Evolutionary conservation across 64 coral and sea anemone species (phyloP).

Genomic region (Stylophora pistillata): DNA sequence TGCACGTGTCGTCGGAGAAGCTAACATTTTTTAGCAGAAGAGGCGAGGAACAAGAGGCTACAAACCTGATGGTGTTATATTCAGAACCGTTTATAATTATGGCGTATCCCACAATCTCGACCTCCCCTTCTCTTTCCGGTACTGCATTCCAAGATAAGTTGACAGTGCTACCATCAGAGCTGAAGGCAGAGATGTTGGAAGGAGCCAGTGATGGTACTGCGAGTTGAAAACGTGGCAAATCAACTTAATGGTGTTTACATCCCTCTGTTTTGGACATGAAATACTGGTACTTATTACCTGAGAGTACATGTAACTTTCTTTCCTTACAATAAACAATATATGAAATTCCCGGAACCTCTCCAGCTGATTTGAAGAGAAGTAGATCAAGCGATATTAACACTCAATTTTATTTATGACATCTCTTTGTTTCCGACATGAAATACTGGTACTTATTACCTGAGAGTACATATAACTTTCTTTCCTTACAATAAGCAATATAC

Average conservation of each 20-base stretch:
- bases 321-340: too few species aligned
- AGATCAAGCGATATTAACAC: too few species aligned
- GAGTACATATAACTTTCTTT: too few species aligned
- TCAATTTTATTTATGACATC: too few species aligned
- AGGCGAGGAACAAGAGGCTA: background rate
- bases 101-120: background rate
- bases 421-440: too few species aligned
- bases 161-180: background rate
- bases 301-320: too few species aligned
- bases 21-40: background rate
- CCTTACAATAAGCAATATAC: too few species aligned
- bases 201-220: constrained; percentile 30
- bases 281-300: background rate
- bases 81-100: background rate
- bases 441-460: background rate
- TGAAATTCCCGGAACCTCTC: too few species aligned
- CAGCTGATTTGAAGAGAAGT: too few species aligned
- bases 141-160: constrained; percentile 20
- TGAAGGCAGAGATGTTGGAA: background rate
- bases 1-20: background rate
- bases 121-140: background rate
- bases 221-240: background rate
- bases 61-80: too few species aligned
- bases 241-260: background rate
- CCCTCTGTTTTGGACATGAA: too few species aligned